Percentiles rank a stretch among this genome's conserved stretches.
Evolutionary conservation across 2,888 invertebrate genomes (phyloP).

Genomic region (Clanis bilineata): DNA sequence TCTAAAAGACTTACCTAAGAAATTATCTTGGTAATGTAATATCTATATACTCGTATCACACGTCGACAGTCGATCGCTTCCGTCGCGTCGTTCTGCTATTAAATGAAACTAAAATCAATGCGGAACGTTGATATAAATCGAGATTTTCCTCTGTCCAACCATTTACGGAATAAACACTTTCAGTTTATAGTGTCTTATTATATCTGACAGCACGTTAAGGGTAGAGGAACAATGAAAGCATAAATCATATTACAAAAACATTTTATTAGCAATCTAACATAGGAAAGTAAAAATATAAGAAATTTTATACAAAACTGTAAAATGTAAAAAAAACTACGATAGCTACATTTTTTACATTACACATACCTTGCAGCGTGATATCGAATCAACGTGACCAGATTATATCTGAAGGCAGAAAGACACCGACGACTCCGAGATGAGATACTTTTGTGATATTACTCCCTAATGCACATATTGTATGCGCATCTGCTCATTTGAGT

Average conservation of each 20-base stretch:
- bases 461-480: background rate
- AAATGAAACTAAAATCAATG: background rate
- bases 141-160: slow-evolving; percentile 6
- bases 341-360: slow-evolving; percentile 61
- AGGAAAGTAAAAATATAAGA: slow-evolving; percentile 82
- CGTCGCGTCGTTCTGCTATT: background rate
- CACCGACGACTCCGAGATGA: slow-evolving; percentile 2
- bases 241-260: slow-evolving; percentile 67
- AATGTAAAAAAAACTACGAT: slow-evolving; percentile 73
- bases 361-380: slow-evolving; percentile 54
- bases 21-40: background rate
- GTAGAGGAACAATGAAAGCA: slow-evolving; percentile 19
- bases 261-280: slow-evolving; percentile 82
- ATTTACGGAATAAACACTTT: slow-evolving; percentile 7
- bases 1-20: no score
- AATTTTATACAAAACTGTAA: slow-evolving; percentile 76
- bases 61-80: background rate
- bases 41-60: no score
- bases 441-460: background rate
- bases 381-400: slow-evolving; percentile 55
- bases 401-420: slow-evolving; percentile 38
- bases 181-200: slow-evolving; percentile 6
- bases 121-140: slow-evolving; percentile 5
- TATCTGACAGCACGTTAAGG: background rate
- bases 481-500: background rate